A percentile compares a stretch with the other conserved stretches of the same genome.
These are phyloP conservation scores for Tetramorium simillimum DNA, from an alignment of 1,140 invertebrate genomes.

Conservation along the genomic window DNA sequence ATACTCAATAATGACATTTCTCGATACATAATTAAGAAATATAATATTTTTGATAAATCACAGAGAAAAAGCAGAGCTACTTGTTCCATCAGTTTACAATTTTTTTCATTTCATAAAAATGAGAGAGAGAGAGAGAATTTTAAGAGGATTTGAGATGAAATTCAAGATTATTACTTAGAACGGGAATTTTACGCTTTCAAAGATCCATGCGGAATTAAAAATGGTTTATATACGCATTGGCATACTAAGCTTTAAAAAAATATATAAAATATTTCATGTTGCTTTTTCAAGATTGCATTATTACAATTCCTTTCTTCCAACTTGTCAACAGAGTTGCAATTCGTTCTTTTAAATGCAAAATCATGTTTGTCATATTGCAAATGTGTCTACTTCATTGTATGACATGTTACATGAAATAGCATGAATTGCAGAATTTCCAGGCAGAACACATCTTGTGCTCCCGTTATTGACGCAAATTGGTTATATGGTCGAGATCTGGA, in stretches of 20 bases:
- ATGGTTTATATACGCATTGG: neutral
- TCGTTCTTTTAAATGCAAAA: neutral
- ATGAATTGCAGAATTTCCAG: conserved; percentile 43
- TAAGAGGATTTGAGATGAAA: conserved; percentile 37
- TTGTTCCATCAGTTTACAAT: neutral
- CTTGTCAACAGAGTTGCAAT: neutral
- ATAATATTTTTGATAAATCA: neutral
- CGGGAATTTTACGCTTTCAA: neutral
- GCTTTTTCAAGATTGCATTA: neutral
- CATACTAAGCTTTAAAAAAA: neutral
- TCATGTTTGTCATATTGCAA: conserved; percentile 20
- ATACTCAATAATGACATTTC: neutral
- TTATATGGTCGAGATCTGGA: neutral
- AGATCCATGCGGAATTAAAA: neutral
- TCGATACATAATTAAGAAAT: neutral
- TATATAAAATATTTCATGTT: neutral
- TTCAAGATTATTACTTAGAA: conserved; percentile 31
- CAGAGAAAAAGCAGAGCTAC: neutral
- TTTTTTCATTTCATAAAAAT: neutral
- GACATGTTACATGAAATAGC: conserved; percentile 40
- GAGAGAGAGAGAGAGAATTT: conserved; percentile 1
- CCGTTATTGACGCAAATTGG: conserved; percentile 20
- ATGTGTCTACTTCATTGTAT: neutral
- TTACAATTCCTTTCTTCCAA: neutral
- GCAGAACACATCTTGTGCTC: conserved; percentile 27